Percentiles rank a stretch among this genome's conserved stretches.
phyloP scores from a whole-genome alignment of 2,888 invertebrate genomes.

The Leistus spinibarbis region DNA sequence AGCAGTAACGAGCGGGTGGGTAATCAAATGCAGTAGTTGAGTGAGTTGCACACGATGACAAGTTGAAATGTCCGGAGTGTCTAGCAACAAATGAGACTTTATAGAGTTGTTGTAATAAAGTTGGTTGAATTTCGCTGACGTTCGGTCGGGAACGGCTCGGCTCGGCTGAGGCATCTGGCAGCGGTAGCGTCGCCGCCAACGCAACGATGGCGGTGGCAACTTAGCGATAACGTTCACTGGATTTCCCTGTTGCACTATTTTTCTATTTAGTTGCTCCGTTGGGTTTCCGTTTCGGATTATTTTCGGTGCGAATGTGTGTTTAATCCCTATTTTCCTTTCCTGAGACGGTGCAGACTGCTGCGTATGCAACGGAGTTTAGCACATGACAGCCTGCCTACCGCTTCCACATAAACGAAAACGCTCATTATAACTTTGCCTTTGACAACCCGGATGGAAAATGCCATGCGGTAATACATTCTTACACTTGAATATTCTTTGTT shows the following conservation, averaged over 20 bases:
- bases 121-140: constrained; percentile 18
- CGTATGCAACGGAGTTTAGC: too few species aligned
- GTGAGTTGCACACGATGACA: constrained; percentile 33
- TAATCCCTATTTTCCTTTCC: constrained; percentile 34
- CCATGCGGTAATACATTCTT: constrained; percentile 27
- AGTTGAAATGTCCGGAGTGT: constrained; percentile 26
- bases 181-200: not conserved
- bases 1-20: constrained; percentile 1
- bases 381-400: constrained; percentile 31
- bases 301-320: constrained; percentile 37
- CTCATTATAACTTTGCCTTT: constrained; percentile 39
- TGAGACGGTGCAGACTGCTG: not conserved
- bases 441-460: constrained; percentile 36
- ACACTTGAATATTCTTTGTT: constrained; percentile 33
- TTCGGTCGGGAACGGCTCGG: not conserved
- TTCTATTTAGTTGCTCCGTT: constrained; percentile 38
- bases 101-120: constrained; percentile 38
- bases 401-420: constrained; percentile 18
- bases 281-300: constrained; percentile 36
- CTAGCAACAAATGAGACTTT: constrained; percentile 38
- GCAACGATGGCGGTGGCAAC: constrained; percentile 17
- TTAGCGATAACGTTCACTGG: constrained; percentile 32
- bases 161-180: not conserved
- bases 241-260: constrained; percentile 39
- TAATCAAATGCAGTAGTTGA: constrained; percentile 22